Evolutionary conservation across 1,140 invertebrate species (phyloP).

Genomic region (Fopius arisanus): DNA sequence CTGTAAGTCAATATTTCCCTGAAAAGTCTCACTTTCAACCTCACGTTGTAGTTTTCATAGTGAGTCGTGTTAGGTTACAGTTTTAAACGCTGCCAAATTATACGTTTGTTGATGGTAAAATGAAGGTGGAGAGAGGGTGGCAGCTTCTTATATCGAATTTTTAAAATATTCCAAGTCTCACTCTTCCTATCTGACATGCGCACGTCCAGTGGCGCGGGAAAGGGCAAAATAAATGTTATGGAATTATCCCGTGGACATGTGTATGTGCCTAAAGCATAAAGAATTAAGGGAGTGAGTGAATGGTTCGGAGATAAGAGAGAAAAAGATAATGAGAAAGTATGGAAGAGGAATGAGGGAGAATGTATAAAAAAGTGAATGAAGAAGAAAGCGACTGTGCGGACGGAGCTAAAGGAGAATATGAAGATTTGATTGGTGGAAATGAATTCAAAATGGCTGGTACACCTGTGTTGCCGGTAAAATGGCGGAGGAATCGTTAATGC

Average conservation of each 20-base stretch:
- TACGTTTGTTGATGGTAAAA: slow-evolving; percentile 47
- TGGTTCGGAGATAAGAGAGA: not conserved
- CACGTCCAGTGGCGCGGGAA: slow-evolving; percentile 49
- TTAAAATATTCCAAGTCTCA: slow-evolving; percentile 56
- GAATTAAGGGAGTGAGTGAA: slow-evolving; percentile 15
- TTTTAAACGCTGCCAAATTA: slow-evolving; percentile 61
- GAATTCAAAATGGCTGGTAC: slow-evolving; percentile 61
- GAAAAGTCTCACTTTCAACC: slow-evolving; percentile 12
- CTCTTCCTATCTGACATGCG: slow-evolving; percentile 20
- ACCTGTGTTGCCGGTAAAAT: slow-evolving; percentile 52
- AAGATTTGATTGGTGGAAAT: slow-evolving; percentile 50
- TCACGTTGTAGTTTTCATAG: slow-evolving; percentile 34
- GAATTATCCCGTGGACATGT: slow-evolving; percentile 55
- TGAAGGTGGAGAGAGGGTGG: not conserved
- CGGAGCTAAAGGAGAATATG: slow-evolving; percentile 20
- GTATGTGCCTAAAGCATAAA: slow-evolving; percentile 27
- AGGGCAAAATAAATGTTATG: slow-evolving; percentile 63
- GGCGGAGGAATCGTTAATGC: slow-evolving; percentile 51
- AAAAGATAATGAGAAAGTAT: slow-evolving; percentile 17
- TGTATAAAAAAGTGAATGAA: slow-evolving; percentile 17
- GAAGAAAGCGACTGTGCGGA: not conserved
- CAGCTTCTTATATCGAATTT: slow-evolving; percentile 33
- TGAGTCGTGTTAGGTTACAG: slow-evolving; percentile 62
- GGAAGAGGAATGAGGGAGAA: not conserved
- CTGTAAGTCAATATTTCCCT: slow-evolving; percentile 42